Evolutionary conservation across 2,888 invertebrate genomes (phyloP).

Genomic region (Phyllotreta striolata): DNA sequence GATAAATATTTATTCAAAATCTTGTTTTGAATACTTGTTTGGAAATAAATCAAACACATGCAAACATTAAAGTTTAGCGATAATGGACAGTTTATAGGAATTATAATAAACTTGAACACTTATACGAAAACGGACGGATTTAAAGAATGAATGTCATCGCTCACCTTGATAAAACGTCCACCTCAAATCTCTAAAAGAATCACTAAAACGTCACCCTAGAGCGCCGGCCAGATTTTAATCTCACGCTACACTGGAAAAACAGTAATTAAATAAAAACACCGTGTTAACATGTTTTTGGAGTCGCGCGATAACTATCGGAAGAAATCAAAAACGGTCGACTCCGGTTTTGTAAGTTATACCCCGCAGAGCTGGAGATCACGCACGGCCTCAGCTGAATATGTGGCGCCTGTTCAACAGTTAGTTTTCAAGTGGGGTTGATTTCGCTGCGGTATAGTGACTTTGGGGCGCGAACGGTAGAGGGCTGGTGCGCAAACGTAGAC

Average conservation of each 20-base stretch:
- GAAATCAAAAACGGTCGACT: slow-evolving; percentile 16
- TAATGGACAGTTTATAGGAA: too few relatives aligned
- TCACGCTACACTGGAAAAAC: slow-evolving; percentile 52
- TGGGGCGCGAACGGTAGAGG: slow-evolving; percentile 60
- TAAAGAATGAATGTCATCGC: slow-evolving; percentile 20
- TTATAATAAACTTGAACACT: background rate
- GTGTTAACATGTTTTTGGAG: slow-evolving; percentile 54
- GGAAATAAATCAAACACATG: too few relatives aligned
- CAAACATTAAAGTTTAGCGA: too few relatives aligned
- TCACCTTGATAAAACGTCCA: slow-evolving; percentile 26
- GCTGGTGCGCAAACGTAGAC: slow-evolving; percentile 62
- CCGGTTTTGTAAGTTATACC: slow-evolving; percentile 18
- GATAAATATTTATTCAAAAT: too few relatives aligned
- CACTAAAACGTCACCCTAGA: slow-evolving; percentile 31
- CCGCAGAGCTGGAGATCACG: slow-evolving; percentile 37
- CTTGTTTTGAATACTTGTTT: too few relatives aligned
- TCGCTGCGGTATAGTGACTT: slow-evolving; percentile 51
- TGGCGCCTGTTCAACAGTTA: slow-evolving; percentile 58
- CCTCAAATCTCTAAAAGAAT: slow-evolving; percentile 22
- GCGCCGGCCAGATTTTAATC: slow-evolving; percentile 45
- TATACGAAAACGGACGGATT: background rate
- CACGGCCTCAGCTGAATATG: slow-evolving; percentile 29
- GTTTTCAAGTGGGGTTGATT: slow-evolving; percentile 57
- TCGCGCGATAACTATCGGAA: slow-evolving; percentile 43
- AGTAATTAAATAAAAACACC: slow-evolving; percentile 54